phyloP scores from a whole-genome alignment of 2,113 vertebrate genomes.

The Daboia siamensis region DNA sequence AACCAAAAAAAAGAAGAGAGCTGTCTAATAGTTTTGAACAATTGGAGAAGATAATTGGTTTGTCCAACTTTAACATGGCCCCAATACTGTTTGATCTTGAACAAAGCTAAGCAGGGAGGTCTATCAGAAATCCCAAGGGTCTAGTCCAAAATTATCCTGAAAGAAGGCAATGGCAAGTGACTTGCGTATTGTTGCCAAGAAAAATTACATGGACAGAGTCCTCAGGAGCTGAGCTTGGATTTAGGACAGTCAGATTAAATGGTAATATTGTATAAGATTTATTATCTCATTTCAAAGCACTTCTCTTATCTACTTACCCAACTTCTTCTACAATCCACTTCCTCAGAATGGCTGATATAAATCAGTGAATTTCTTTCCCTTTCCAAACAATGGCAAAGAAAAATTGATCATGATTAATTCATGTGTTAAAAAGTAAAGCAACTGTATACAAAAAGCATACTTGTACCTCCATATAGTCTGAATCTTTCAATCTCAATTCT shows the following conservation, averaged over 20 bases:
- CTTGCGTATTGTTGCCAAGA: background rate
- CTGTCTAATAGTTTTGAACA: background rate
- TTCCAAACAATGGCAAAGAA: background rate
- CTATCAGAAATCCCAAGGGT: background rate
- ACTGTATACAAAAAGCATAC: background rate
- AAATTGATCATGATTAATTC: background rate
- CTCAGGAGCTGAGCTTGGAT: background rate
- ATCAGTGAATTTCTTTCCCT: background rate
- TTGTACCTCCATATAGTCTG: background rate
- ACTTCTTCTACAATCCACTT: background rate
- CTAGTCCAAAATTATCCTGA: background rate
- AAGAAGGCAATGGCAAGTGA: background rate
- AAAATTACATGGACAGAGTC: background rate
- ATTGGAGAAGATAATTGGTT: background rate
- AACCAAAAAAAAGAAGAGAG: background rate
- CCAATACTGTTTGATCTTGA: background rate
- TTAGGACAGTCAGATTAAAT: background rate
- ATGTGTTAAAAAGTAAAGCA: background rate
- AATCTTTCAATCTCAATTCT: background rate
- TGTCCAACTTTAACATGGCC: background rate
- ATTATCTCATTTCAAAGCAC: background rate
- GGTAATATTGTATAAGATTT: background rate
- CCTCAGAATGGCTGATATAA: background rate
- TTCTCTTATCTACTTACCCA: background rate
- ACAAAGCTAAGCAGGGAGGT: background rate